These are phyloP conservation scores for Plumapathes pennacea DNA, from an alignment of 92 coral and sea anemone species.

Conservation along the genomic window DNA sequence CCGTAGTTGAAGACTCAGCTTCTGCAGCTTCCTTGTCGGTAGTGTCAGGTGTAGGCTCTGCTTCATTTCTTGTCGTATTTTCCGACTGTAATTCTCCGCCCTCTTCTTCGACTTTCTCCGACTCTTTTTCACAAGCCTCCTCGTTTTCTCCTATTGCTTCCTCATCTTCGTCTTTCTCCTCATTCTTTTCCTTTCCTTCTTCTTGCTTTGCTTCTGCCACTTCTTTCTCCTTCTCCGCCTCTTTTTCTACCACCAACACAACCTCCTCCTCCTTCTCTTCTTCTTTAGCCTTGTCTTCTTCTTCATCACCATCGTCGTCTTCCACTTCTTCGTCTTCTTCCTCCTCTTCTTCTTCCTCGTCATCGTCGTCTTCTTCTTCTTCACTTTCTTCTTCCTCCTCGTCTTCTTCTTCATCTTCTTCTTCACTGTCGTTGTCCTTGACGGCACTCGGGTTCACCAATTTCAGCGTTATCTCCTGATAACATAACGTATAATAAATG, in stretches of 20 bases:
- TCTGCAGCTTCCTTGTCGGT: conserved; percentile 2
- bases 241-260: conserved; percentile 1
- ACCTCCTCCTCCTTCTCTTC: conserved; percentile 20
- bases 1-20: too few relatives aligned
- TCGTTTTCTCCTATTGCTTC: conserved; percentile 9
- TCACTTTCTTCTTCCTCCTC: conserved; percentile 46
- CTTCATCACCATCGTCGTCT: conserved; percentile 26
- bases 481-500: too few relatives aligned
- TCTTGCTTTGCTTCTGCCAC: conserved; percentile 2
- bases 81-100: background rate
- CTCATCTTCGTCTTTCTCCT: conserved; percentile 17
- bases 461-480: conserved; percentile 83
- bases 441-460: conserved; percentile 46
- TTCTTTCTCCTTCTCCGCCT: background rate
- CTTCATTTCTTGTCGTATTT: conserved; percentile 7
- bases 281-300: conserved; percentile 14
- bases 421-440: conserved; percentile 56
- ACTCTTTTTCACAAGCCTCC: conserved; percentile 16
- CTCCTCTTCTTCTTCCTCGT: conserved; percentile 40
- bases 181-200: conserved; percentile 3
- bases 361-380: conserved; percentile 32
- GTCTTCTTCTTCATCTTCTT: conserved; percentile 50
- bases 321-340: conserved; percentile 26
- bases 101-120: conserved; percentile 13
- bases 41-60: background rate